Evolutionary conservation across 1,140 invertebrate species (phyloP), one percentile per base, ranked within the genome.

Genomic region (Archivesica marissinica): DNA sequence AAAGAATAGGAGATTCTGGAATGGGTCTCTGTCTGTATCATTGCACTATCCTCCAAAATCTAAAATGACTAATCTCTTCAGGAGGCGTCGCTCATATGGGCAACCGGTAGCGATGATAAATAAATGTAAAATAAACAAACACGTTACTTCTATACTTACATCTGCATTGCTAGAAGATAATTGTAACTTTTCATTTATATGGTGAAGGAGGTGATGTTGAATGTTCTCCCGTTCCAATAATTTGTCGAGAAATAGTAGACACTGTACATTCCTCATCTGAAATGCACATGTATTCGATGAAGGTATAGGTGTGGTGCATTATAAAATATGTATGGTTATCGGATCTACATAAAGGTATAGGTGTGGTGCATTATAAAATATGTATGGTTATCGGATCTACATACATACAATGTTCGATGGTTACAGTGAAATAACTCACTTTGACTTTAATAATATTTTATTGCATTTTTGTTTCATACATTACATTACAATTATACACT

Each of bases 191-290:
- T 30, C 17, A 7, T 38, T 66, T 0, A 79, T 6, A n/a, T 25
- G 17, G n/a, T 25, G 15, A n/a, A 79, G 44, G 6, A 79, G 20
- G 20, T 61, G 7, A 30, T 64, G 59, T 11, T 79, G 77, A 30
- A 79, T 50, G 23, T 35, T 64, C 28, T 79, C 25, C 17, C n/a
- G 9, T 41, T 52, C 33, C 4, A 66, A 33, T 23, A 79, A 33
- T 52, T 33, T 50, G 39, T 79, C 77, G 3, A 79, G 39, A 15
- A 79, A 61, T 20, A 79, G 25, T 9, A 79, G 39, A n/a, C 64
- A 2, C 35, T 79, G 77, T 1, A 47, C 59, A 13, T 44, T 15
- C 33, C 35, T 66, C 23, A 79, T 17, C 77, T 79, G 77, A 50
- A 79, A 79, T 33, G 1, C n/a, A 77, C 15, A 66, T 33, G 15